Conservation (phyloP, 2,888 invertebrate genomes). For the Hirudinaria manillensis region DNA sequence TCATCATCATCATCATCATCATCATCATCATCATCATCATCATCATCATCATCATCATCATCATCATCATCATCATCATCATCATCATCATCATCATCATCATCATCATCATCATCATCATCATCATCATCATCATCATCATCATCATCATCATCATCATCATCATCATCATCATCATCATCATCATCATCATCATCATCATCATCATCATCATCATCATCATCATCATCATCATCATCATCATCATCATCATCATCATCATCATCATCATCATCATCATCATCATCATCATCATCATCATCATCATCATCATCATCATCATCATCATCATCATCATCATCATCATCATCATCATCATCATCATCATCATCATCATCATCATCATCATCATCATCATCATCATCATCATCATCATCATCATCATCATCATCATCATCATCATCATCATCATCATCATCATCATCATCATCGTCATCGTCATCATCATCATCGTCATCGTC, state of each 20-base stretch:
- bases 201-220: conserved; percentile 8
- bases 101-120: conserved; percentile 20
- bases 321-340: conserved; percentile 16
- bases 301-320: conserved; percentile 10
- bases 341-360: conserved; percentile 12
- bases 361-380: conserved; percentile 11
- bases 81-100: conserved; percentile 20
- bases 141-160: conserved; percentile 17
- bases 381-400: conserved; percentile 12
- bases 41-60: conserved; percentile 19
- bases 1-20: conserved; percentile 30
- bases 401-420: conserved; percentile 27
- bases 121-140: conserved; percentile 15
- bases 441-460: conserved; percentile 23
- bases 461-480: conserved; percentile 2
- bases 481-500: conserved; percentile 11
- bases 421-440: conserved; percentile 28
- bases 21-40: neutral
- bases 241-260: conserved; percentile 27
- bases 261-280: conserved; percentile 29
- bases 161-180: conserved; percentile 11
- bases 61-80: conserved; percentile 20
- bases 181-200: conserved; percentile 14
- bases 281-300: conserved; percentile 25
- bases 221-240: conserved; percentile 5